Conservation (phyloP, 30 jellyfish, hydroid and myxozoan species). For the Hydractinia echinata region DNA sequence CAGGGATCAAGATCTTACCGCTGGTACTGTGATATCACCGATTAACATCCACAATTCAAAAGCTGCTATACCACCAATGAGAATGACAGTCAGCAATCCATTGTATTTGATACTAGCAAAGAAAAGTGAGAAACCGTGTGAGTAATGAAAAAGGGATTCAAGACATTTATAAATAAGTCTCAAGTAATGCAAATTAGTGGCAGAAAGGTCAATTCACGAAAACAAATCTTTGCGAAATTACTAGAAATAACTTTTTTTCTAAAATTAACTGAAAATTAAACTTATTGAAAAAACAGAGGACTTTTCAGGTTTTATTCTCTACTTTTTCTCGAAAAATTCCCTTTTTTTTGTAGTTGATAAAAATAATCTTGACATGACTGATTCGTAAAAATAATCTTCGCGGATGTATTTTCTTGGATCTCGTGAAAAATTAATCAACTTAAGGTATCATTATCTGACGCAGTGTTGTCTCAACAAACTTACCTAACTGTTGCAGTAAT, state of each 20-base stretch:
- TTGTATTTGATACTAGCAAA: conserved; percentile 64
- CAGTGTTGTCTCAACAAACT: neutral
- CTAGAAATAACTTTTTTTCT: neutral
- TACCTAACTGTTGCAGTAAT: conserved; percentile 87
- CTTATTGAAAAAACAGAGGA: neutral
- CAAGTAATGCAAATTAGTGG: neutral
- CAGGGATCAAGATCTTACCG: conserved; percentile 36
- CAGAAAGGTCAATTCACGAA: neutral
- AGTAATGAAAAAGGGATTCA: neutral
- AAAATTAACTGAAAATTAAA: neutral
- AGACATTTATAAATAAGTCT: neutral
- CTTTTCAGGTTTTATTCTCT: no score
- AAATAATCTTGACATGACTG: no score
- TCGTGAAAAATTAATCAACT: no score
- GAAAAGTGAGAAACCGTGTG: neutral
- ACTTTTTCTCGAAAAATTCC: no score
- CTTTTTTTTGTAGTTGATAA: no score
- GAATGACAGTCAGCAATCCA: conserved; percentile 62
- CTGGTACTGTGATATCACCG: conserved; percentile 68
- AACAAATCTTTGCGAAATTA: neutral
- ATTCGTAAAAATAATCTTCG: no score
- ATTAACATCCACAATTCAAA: conserved; percentile 72
- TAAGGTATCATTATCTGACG: no score
- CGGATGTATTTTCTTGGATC: no score
- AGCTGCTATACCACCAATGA: conserved; percentile 75